These are phyloP conservation scores for Sialis fuliginosa DNA, from an alignment of 2,888 invertebrate genomes.

Conservation along the genomic window DNA sequence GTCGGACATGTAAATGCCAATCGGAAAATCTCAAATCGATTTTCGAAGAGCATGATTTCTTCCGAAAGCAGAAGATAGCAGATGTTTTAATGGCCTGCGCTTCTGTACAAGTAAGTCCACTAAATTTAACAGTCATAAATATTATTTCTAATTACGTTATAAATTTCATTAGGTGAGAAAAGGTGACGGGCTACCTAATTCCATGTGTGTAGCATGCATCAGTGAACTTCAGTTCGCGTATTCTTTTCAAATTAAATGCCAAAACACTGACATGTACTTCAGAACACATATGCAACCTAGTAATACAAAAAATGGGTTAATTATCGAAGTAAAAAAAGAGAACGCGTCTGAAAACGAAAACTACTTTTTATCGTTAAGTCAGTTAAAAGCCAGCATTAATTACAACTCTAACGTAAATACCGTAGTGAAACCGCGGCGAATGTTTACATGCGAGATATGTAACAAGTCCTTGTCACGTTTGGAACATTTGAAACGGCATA, in stretches of 20 bases:
- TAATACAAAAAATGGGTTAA: background rate
- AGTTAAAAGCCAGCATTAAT: too few relatives aligned
- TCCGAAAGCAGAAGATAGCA: constrained; percentile 17
- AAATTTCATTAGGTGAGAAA: constrained; percentile 18
- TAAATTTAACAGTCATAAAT: background rate
- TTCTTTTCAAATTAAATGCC: constrained; percentile 22
- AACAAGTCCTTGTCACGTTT: constrained; percentile 26
- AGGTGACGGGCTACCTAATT: constrained; percentile 22
- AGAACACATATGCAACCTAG: background rate
- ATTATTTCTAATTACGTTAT: background rate
- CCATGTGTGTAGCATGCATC: constrained; percentile 22
- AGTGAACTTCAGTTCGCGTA: constrained; percentile 20
- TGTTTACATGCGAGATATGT: constrained; percentile 25
- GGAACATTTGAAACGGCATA: constrained; percentile 29
- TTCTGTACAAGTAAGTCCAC: constrained; percentile 22
- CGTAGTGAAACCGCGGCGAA: constrained; percentile 16
- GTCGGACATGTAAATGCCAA: constrained; percentile 8
- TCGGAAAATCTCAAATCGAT: constrained; percentile 6
- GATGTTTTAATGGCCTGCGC: constrained; percentile 30
- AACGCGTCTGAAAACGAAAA: background rate
- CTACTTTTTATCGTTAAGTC: background rate
- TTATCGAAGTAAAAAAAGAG: constrained; percentile 1
- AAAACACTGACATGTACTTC: constrained; percentile 17
- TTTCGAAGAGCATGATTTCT: constrained; percentile 3
- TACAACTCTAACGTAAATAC: too few relatives aligned